Evolutionary conservation across 2,797 vertebrate species (phyloP).

Genomic region (Toxotes lorentzi): DNA sequence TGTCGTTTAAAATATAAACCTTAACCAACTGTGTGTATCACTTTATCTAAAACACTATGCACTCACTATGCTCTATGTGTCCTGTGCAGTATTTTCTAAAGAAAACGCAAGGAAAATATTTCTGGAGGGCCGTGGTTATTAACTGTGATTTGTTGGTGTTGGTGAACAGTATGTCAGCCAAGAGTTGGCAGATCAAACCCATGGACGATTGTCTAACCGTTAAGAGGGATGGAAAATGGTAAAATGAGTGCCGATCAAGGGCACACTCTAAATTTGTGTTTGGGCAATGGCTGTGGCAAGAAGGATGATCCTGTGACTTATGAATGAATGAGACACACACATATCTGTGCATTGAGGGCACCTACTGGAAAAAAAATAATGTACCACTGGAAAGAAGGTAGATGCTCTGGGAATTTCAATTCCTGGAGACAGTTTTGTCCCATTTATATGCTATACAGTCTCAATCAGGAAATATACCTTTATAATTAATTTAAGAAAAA

Average conservation of each 20-base stretch:
- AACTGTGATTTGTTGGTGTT: conserved; percentile 5
- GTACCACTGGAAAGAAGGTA: not conserved
- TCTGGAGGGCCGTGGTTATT: not conserved
- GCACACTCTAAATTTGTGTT: not conserved
- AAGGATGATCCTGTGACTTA: conserved; percentile 14
- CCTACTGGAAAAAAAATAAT: not conserved
- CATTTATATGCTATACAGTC: not conserved
- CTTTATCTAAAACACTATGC: not conserved
- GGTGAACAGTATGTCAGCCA: not conserved
- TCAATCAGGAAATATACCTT: not conserved
- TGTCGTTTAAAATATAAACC: not conserved
- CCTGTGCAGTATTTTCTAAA: not conserved
- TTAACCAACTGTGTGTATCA: not conserved
- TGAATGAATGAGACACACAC: not conserved
- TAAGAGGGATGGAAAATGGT: conserved; percentile 14
- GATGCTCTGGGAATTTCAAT: not conserved
- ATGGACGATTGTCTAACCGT: conserved; percentile 9
- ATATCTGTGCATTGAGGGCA: not conserved
- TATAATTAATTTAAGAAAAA: not conserved
- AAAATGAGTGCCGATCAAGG: conserved; percentile 8
- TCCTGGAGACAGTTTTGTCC: not conserved
- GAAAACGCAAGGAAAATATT: conserved; percentile 9
- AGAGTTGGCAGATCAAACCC: conserved; percentile 19
- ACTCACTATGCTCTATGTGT: not conserved
- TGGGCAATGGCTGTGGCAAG: not conserved